Base-by-base conservation (phyloP, 2,888 invertebrate genomes). In the Cephus sareptanus region DNA sequence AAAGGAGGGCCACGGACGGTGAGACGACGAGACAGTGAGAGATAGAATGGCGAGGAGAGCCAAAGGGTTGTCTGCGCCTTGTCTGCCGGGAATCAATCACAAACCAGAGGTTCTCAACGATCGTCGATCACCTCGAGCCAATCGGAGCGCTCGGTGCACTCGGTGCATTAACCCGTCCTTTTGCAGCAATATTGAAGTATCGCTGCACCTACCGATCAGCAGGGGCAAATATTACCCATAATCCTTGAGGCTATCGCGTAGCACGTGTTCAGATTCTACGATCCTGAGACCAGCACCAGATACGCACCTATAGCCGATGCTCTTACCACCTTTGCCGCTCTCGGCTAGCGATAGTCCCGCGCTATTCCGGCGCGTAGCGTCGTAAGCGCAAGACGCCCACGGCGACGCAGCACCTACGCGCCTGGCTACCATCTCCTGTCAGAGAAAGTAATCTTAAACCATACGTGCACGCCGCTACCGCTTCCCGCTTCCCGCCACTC, bases 61-160 rank as follows among this genome's bases (percentile, higher is more conserved):
- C 83, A 86, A 85, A 87, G 87, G 88, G 88, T 89, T 89, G 90
- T 90, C 90, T 89, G 88, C 89, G 87, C 87, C 89, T 88, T 86
- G 90, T 90, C 89, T 89, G 87, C 88, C 81, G 82, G 83, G 88
- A 89, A 90, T 90, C 90, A 89, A 90, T 90, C 90, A 87, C 85
- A 85, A 84, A 83, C 85, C 89, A 87, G 89, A 83, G 89, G 87
- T 83, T 83, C 87, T 84, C 88, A 87, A 87, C 76, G 75, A 71
- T 11, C 15, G 0, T 71, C 71, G 71, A 3, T 34, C 71, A 71
- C 13, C 11, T 34, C 31, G 56, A 9, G 56, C 23, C 56, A 56
- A 56, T 56, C 56, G 23, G 15, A 56, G 23, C 23, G 56, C 56
- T 56, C 56, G 6, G 56, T 56, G 23, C 56, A 1, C 56, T 56